Evolutionary conservation across 2,797 vertebrate genomes (phyloP).

Genomic region (Etheostoma perlongum): DNA sequence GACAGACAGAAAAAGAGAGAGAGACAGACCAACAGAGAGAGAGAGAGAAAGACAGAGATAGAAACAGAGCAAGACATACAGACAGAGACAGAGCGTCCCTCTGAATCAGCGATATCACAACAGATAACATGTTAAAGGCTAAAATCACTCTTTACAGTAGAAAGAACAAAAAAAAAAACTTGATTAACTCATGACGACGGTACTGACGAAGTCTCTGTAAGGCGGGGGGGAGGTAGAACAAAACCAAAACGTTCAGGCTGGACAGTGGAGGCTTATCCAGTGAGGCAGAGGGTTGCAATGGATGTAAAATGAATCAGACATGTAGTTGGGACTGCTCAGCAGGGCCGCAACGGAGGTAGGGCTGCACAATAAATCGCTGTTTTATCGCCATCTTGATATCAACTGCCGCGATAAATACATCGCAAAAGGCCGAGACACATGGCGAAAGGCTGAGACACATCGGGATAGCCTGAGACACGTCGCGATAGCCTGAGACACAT

Average conservation of each 20-base stretch:
- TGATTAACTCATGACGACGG: constrained; percentile 18
- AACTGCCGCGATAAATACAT: too few relatives aligned
- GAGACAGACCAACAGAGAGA: background rate
- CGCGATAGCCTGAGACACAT: too few relatives aligned
- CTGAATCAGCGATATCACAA: constrained; percentile 31
- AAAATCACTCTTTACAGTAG: constrained; percentile 32
- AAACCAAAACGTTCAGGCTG: constrained; percentile 55
- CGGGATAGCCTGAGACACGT: too few relatives aligned
- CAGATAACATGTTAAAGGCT: constrained; percentile 29
- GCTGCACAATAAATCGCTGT: too few relatives aligned
- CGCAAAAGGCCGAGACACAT: too few relatives aligned
- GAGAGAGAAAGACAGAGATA: background rate
- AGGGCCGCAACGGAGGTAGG: too few relatives aligned
- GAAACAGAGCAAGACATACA: background rate
- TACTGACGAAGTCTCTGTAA: constrained; percentile 43
- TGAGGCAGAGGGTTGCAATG: constrained; percentile 64
- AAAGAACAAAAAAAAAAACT: constrained; percentile 16
- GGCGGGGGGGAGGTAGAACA: constrained; percentile 78
- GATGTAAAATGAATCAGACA: constrained; percentile 28
- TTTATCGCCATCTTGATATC: too few relatives aligned
- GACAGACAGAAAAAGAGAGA: background rate
- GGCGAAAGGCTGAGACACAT: too few relatives aligned
- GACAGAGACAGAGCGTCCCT: background rate
- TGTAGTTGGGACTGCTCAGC: constrained; percentile 5
- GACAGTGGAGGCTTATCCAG: constrained; percentile 40